A percentile compares a stretch with the other conserved stretches of the same genome.
Evolutionary conservation across 2,113 vertebrate species (phyloP).

Genomic region (Poicephalus gulielmi): DNA sequence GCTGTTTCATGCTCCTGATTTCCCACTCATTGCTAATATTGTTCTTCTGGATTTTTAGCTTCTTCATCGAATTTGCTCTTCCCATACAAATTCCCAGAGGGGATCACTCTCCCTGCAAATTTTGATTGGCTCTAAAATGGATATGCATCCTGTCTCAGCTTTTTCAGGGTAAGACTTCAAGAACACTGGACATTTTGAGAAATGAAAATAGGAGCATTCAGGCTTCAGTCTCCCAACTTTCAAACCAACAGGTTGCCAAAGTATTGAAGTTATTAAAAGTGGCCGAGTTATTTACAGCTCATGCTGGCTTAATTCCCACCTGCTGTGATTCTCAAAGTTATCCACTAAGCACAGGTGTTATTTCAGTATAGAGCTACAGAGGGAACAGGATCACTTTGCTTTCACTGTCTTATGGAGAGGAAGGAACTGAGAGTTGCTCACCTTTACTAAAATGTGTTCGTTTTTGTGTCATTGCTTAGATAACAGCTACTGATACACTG

Average conservation of each 20-base stretch:
- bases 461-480: not conserved
- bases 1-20: not conserved
- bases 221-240: not conserved
- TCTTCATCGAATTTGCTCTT: not conserved
- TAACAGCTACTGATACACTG: not conserved
- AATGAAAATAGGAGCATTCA: not conserved
- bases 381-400: not conserved
- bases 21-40: not conserved
- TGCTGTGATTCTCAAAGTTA: not conserved
- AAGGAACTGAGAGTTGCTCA: not conserved
- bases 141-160: not conserved
- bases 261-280: not conserved
- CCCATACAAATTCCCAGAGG: not conserved
- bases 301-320: not conserved
- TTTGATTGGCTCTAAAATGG: not conserved
- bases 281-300: not conserved
- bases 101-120: not conserved
- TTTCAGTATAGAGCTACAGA: not conserved
- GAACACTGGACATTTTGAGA: not conserved
- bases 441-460: not conserved
- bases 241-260: not conserved
- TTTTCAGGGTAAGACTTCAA: not conserved
- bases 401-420: not conserved
- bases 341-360: not conserved
- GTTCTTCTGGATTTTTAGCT: not conserved